Conservation (phyloP, 2,888 invertebrate species). For the Drosophila vallismaia region DNA sequence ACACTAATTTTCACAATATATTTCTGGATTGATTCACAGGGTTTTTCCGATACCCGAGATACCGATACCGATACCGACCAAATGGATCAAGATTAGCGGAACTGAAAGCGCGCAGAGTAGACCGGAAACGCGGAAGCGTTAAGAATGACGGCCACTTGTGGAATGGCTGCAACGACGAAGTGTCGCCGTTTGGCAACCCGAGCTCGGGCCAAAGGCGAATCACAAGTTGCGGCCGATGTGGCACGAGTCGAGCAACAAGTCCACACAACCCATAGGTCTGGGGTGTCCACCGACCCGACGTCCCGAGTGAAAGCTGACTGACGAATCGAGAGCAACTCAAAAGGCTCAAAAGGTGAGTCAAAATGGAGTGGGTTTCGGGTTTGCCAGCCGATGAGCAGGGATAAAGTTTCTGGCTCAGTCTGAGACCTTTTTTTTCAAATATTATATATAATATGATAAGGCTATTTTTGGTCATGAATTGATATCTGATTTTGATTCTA, state of each 20-base stretch:
- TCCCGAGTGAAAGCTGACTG: conserved; percentile 38
- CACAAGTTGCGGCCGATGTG: conserved; percentile 57
- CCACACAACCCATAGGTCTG: conserved; percentile 24
- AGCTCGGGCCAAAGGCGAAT: conserved; percentile 58
- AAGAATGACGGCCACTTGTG: conserved; percentile 79
- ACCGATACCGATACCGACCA: conserved; percentile 34
- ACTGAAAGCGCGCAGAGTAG: conserved; percentile 53
- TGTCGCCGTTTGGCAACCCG: conserved; percentile 29
- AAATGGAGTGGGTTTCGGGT: conserved; percentile 26
- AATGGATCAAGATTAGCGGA: conserved; percentile 54
- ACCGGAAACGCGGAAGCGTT: conserved; percentile 77
- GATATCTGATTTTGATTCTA: not conserved
- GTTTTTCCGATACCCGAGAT: conserved; percentile 4
- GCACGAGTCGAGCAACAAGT: conserved; percentile 52
- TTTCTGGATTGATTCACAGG: not conserved
- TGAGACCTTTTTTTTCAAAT: not conserved
- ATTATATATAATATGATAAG: not conserved
- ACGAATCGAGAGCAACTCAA: conserved; percentile 60
- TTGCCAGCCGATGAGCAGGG: not conserved
- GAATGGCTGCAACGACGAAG: conserved; percentile 64
- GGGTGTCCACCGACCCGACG: conserved; percentile 55
- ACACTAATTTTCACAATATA: not conserved
- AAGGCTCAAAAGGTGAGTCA: conserved; percentile 30
- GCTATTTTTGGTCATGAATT: not conserved
- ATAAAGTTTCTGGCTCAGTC: not conserved